A percentile compares a stretch with the other conserved stretches of the same genome.
Evolutionary conservation across 2,113 vertebrate species (phyloP).

Genomic region (Thermophis baileyi): DNA sequence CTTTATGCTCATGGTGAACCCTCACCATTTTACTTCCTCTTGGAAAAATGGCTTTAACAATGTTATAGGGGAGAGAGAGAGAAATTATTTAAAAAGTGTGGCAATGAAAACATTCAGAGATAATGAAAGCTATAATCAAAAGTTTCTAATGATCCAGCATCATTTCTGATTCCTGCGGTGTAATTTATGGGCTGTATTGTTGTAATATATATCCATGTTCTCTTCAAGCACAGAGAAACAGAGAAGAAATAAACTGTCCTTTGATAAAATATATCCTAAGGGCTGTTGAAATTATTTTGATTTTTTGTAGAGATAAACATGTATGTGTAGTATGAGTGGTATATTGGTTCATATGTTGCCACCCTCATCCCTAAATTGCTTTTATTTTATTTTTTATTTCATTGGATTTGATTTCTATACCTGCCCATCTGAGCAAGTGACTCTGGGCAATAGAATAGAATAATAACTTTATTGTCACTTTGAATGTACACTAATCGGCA

Average conservation of each 20-base stretch:
- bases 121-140: conserved; percentile 12
- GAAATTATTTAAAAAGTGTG: background rate
- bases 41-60: conserved; percentile 1
- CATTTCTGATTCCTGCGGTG: conserved; percentile 21
- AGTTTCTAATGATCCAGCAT: conserved; percentile 20
- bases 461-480: too few relatives aligned
- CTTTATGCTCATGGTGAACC: background rate
- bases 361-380: too few relatives aligned
- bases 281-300: too few relatives aligned
- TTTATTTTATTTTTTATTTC: too few relatives aligned
- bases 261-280: background rate
- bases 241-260: background rate
- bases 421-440: too few relatives aligned
- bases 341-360: too few relatives aligned
- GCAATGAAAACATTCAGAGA: conserved; percentile 42
- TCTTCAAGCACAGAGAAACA: background rate
- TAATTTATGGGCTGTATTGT: conserved; percentile 5
- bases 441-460: too few relatives aligned
- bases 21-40: conserved; percentile 6
- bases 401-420: too few relatives aligned
- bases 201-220: background rate
- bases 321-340: too few relatives aligned
- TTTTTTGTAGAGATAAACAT: background rate
- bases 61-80: background rate
- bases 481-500: too few relatives aligned